Evolutionary conservation across 2,113 vertebrate species (phyloP).

Genomic region (Centropristis striata): DNA sequence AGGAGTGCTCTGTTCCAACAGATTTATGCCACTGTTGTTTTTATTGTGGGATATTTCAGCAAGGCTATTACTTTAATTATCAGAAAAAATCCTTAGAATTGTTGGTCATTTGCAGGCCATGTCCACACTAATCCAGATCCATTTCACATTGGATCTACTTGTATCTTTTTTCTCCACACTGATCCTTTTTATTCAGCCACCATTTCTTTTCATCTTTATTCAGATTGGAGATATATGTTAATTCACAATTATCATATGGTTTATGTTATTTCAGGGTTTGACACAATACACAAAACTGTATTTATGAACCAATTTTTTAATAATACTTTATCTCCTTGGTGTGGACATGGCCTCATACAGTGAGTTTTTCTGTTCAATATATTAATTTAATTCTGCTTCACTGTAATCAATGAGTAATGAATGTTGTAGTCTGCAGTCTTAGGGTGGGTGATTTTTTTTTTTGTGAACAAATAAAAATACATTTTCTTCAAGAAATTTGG

Average conservation of each 20-base stretch:
- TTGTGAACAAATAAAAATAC: constrained; percentile 48
- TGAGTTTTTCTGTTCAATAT: constrained; percentile 14
- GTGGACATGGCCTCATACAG: constrained; percentile 30
- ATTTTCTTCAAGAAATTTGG: constrained; percentile 34
- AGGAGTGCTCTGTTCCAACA: not conserved
- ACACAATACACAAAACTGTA: not conserved
- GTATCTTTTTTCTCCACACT: not conserved
- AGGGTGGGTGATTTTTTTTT: constrained; percentile 18
- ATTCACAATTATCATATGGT: not conserved
- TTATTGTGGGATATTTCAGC: not conserved
- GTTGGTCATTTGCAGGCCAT: constrained; percentile 5
- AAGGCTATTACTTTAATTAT: constrained; percentile 1
- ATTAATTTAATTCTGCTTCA: constrained; percentile 14
- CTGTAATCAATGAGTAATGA: constrained; percentile 30
- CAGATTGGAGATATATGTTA: too few relatives aligned
- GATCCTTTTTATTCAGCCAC: not conserved
- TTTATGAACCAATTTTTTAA: not conserved
- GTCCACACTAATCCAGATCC: not conserved
- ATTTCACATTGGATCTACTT: not conserved
- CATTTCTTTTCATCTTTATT: too few relatives aligned
- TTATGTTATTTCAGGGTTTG: not conserved
- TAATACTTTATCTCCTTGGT: not conserved
- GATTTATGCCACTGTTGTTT: constrained; percentile 3
- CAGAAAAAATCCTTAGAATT: not conserved
- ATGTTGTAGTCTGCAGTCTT: constrained; percentile 29